Evolutionary conservation across 2,113 vertebrate species (phyloP).

Genomic region (Alligator sinensis): DNA sequence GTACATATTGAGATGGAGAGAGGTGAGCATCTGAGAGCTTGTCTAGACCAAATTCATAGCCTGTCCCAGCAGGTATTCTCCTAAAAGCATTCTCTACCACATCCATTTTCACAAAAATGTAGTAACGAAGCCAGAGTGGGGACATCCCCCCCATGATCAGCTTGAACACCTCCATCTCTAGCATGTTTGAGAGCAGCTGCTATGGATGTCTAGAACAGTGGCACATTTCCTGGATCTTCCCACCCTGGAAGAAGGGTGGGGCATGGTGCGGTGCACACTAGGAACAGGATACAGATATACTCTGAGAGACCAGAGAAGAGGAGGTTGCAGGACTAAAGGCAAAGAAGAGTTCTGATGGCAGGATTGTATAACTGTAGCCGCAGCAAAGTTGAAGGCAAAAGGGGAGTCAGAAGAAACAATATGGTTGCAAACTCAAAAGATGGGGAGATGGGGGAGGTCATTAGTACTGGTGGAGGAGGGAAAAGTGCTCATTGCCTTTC

Average conservation of each 20-base stretch:
- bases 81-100: no score
- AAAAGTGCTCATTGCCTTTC: not conserved
- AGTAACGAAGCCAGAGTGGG: no score
- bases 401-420: rapidly evolving
- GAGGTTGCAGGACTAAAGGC: not conserved
- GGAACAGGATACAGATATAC: not conserved
- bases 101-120: no score
- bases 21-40: not conserved
- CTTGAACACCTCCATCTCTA: no score
- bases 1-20: not conserved
- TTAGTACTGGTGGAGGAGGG: not conserved
- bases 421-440: not conserved
- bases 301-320: slow-evolving; percentile 4
- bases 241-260: no score
- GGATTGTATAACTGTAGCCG: not conserved
- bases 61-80: no score
- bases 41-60: no score
- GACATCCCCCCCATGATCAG: no score
- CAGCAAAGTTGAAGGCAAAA: not conserved
- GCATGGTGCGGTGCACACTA: no score
- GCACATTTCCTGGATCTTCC: no score
- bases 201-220: no score
- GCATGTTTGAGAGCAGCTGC: no score
- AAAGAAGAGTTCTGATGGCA: not conserved
- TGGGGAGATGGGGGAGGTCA: not conserved